These are phyloP conservation scores for Ptilodon capucinus DNA, from an alignment of 2,888 invertebrate genomes.

Conservation along the genomic window DNA sequence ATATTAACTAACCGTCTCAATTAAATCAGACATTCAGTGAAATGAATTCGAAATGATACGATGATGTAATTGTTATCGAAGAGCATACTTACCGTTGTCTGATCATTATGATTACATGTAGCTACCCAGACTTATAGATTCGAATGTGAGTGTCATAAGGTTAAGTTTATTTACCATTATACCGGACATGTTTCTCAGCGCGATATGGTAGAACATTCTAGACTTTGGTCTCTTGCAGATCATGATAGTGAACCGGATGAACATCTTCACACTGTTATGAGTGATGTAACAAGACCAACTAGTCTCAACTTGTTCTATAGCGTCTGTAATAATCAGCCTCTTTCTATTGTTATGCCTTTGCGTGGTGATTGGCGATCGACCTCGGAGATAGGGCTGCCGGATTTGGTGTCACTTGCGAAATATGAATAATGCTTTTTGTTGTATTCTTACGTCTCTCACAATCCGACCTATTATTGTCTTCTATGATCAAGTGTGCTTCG, in stretches of 20 bases:
- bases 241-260: not conserved
- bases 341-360: conserved; percentile 12
- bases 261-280: not conserved
- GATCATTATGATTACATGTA: too few species aligned
- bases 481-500: not conserved
- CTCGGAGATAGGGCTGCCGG: conserved; percentile 7
- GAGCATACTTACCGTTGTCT: too few species aligned
- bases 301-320: conserved; percentile 10
- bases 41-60: not conserved
- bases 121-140: too few species aligned
- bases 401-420: not conserved
- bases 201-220: too few species aligned
- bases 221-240: too few species aligned
- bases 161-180: too few species aligned
- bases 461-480: not conserved
- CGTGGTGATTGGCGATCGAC: conserved; percentile 20
- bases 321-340: conserved; percentile 6
- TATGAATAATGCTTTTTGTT: not conserved
- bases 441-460: not conserved
- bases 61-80: not conserved
- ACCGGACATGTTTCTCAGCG: too few species aligned
- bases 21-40: too few species aligned
- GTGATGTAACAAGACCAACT: conserved; percentile 17
- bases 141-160: too few species aligned
- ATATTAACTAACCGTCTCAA: too few species aligned